Evolutionary conservation across 2,113 vertebrate species (phyloP).

Genomic region (Apodemus speciosus): DNA sequence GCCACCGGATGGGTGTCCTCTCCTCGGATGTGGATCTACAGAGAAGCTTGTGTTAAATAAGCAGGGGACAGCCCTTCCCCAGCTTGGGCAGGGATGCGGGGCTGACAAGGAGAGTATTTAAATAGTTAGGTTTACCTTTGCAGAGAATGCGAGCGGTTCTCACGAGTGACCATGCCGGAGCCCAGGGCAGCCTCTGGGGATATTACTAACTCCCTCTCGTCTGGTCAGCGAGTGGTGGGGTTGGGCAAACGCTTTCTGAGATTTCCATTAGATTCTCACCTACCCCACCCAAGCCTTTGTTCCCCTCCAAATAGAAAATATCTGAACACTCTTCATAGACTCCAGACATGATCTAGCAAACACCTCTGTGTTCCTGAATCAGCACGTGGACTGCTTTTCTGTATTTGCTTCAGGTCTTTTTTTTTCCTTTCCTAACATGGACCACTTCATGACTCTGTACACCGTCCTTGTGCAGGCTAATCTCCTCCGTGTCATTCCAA

Average conservation of each 20-base stretch:
- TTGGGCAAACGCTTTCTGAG: neutral
- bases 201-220: neutral
- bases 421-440: no score
- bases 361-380: neutral
- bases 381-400: neutral
- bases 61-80: neutral
- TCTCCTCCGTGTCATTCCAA: neutral
- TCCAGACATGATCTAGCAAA: neutral
- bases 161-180: neutral
- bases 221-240: neutral
- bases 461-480: neutral
- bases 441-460: neutral
- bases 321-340: neutral
- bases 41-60: slow-evolving; percentile 41
- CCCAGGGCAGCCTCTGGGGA: neutral
- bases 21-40: accelerated
- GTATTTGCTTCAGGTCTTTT: neutral
- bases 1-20: slow-evolving; percentile 25
- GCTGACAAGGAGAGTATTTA: slow-evolving; percentile 39
- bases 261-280: neutral
- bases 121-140: slow-evolving; percentile 40
- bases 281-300: neutral
- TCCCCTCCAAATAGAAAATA: neutral
- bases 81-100: slow-evolving; percentile 10
- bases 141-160: neutral